phyloP scores from a whole-genome alignment of 2,797 vertebrate species.

The Semotilus atromaculatus region DNA sequence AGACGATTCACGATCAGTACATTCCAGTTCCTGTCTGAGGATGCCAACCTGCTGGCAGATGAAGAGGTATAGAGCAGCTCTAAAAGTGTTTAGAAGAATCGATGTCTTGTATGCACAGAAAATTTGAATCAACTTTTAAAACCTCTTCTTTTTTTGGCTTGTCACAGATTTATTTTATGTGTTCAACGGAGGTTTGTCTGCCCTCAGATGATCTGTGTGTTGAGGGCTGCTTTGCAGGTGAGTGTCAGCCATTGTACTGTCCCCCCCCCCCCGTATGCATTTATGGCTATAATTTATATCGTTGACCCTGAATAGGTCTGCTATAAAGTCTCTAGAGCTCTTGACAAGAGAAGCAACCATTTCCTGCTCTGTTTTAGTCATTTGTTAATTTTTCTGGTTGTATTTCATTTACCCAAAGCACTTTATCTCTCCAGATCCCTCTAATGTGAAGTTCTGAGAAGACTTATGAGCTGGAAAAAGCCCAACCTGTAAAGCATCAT shows the following conservation, averaged over 20 bases:
- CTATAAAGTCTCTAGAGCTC: background rate
- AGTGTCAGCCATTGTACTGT: slow-evolving; percentile 20
- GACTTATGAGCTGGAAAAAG: background rate
- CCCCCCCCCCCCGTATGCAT: background rate
- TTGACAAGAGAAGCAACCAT: background rate
- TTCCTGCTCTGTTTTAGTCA: background rate
- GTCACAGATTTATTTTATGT: slow-evolving; percentile 83
- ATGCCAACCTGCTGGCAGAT: slow-evolving; percentile 27
- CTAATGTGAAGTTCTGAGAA: slow-evolving; percentile 27
- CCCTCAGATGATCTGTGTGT: slow-evolving; percentile 75
- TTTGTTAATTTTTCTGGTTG: background rate
- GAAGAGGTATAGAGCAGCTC: slow-evolving; percentile 73
- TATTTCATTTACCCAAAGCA: background rate
- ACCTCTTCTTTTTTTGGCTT: background rate
- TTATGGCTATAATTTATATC: background rate
- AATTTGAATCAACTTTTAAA: background rate
- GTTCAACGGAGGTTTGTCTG: slow-evolving; percentile 81
- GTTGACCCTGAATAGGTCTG: background rate
- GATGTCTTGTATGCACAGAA: too few relatives aligned
- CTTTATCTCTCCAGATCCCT: slow-evolving; percentile 20
- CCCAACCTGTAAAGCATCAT: background rate
- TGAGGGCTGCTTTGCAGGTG: slow-evolving; percentile 77
- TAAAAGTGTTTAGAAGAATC: background rate
- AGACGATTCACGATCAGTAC: slow-evolving; percentile 78
- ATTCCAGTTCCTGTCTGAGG: slow-evolving; percentile 76